These are phyloP conservation scores for Hypotaenidia okinawae DNA, from an alignment of 2,797 vertebrate genomes.

Conservation along the genomic window DNA sequence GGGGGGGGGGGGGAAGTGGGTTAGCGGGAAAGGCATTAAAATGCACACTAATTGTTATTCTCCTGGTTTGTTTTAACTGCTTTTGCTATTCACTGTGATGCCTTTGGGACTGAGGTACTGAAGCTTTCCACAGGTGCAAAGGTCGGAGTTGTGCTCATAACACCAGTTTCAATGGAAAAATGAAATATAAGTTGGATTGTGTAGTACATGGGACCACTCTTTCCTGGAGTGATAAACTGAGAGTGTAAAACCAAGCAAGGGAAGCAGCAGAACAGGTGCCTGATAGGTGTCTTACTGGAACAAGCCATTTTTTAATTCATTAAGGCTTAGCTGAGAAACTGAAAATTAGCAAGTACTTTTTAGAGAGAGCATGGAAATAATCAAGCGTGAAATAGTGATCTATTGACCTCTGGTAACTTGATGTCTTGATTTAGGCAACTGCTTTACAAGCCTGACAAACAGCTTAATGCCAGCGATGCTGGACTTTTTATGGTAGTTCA, in stretches of 20 bases:
- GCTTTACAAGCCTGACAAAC: constrained; percentile 31
- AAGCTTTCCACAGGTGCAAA: not conserved
- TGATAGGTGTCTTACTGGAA: not conserved
- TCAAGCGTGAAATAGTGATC: not conserved
- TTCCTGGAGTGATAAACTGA: not conserved
- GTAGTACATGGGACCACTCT: not conserved
- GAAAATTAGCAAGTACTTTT: not conserved
- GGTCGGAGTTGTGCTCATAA: not conserved
- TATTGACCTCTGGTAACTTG: constrained; percentile 24
- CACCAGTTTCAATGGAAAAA: not conserved
- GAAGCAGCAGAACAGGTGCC: not conserved
- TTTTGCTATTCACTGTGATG: not conserved
- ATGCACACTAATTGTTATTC: not conserved
- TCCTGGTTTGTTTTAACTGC: not conserved
- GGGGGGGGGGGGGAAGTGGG: too few species aligned
- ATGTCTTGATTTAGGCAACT: constrained; percentile 47
- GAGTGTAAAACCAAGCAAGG: not conserved
- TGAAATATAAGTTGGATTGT: not conserved
- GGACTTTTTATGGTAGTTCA: constrained; percentile 13
- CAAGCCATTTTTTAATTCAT: not conserved
- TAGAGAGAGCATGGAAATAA: not conserved
- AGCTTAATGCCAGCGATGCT: not conserved
- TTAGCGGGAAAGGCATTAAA: not conserved
- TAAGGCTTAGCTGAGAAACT: not conserved
- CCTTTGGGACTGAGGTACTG: not conserved